Evolutionary conservation across 1,140 invertebrate genomes (phyloP).

Genomic region (Neuroterus valhalla): DNA sequence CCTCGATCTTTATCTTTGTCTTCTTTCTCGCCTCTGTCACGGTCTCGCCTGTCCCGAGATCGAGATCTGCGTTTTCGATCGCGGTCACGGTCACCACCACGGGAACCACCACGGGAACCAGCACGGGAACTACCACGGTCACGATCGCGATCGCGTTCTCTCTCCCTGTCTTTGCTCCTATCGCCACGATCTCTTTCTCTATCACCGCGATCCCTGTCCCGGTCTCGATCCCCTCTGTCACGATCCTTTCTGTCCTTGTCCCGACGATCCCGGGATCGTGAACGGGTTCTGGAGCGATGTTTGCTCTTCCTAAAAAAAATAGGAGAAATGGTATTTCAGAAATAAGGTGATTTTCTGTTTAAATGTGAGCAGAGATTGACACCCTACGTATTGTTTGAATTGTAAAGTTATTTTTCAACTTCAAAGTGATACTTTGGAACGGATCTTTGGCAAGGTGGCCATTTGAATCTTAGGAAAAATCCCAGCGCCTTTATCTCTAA

Average conservation of each 20-base stretch:
- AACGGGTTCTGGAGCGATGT: slow-evolving; percentile 73
- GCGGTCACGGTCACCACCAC: slow-evolving; percentile 67
- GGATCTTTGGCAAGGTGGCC: too few species aligned
- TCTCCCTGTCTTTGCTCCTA: slow-evolving; percentile 65
- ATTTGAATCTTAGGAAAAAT: too few species aligned
- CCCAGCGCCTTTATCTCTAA: too few species aligned
- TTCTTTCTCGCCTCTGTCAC: slow-evolving; percentile 65
- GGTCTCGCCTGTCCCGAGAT: slow-evolving; percentile 71
- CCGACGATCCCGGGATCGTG: slow-evolving; percentile 67
- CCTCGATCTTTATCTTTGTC: slow-evolving; percentile 62
- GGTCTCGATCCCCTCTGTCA: slow-evolving; percentile 67
- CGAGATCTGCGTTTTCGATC: slow-evolving; percentile 61
- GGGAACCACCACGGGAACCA: slow-evolving; percentile 41
- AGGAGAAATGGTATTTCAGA: slow-evolving; percentile 29
- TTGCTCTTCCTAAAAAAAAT: slow-evolving; percentile 71
- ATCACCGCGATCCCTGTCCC: slow-evolving; percentile 54
- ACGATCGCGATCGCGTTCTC: slow-evolving; percentile 51
- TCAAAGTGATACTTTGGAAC: too few species aligned
- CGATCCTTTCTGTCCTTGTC: slow-evolving; percentile 71
- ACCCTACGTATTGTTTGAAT: too few species aligned
- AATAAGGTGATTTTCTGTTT: neutral
- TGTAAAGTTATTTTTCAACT: too few species aligned
- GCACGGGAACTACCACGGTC: slow-evolving; percentile 52
- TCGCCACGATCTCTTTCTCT: slow-evolving; percentile 68
- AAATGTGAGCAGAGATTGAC: too few species aligned